Evolutionary conservation across 1,140 invertebrate genomes (phyloP), one percentile per base, ranked within the genome.

Genomic region (Cydia strobilella): DNA sequence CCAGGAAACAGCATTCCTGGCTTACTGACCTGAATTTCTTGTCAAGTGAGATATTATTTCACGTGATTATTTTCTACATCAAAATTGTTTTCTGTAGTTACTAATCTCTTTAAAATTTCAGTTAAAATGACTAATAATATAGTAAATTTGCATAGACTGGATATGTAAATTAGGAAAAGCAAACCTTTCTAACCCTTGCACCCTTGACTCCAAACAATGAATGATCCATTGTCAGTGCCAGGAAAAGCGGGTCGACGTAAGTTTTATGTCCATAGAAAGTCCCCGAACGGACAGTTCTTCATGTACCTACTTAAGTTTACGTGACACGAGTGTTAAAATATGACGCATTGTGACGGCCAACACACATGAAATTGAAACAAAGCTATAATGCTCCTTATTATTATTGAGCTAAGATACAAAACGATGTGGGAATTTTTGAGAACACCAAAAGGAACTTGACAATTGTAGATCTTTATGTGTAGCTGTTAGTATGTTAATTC

Each of bases 241-340:
- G 23, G 27, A 66, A 65, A 66, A 66, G 63, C 63, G 25, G 63
- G 63, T 35, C 63, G 27, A 25, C 62, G 54, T 15, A 66, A 35
- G 4, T n/a, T 66, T 66, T 66, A 66, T 66, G 63, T 31, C 27
- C 15, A 31, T 66, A 66, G 63, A 66, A 66, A 66, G 63, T 66
- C 63, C 63, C 51, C 45, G 62, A 65, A 66, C 27, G 63, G 63
- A 66, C 25, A 63, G 7, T 39, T 39, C 25, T 27, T 77, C 69
- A 10, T 39, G 51, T 65, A 62, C 63, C 79, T 81, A 80, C 79
- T 78, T 79, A 74, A 39, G 6, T 75, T 77, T 77, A 77, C 76
- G 74, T 82, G 77, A 79, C 77, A 80, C 42, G 74, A 76, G 77
- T 80, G 74, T 75, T 59, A 75, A 77, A 75, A 71, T 77, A 80